Percentiles rank a stretch among this genome's conserved stretches.
phyloP scores from a whole-genome alignment of 1,140 invertebrate genomes.

The Gonioctena quinquepunctata region DNA sequence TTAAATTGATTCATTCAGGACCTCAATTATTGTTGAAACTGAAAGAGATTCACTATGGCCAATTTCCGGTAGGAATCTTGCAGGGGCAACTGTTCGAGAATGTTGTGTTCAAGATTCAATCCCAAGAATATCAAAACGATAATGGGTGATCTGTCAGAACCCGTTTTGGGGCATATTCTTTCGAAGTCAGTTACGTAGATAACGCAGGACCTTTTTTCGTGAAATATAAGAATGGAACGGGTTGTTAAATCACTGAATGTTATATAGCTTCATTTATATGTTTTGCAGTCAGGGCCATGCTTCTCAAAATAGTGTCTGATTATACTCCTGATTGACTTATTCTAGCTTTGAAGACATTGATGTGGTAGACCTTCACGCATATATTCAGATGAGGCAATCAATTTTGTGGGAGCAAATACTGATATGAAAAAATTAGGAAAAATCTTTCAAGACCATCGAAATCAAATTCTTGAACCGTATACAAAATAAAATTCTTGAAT shows the following conservation, averaged over 20 bases:
- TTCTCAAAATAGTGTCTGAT: conserved; percentile 51
- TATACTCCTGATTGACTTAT: conserved; percentile 51
- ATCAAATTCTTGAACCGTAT: background rate
- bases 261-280: conserved; percentile 53
- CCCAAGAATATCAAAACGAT: background rate
- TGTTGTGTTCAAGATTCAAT: background rate
- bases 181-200: conserved; percentile 36
- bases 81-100: background rate
- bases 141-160: background rate
- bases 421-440: too few species aligned
- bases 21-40: background rate
- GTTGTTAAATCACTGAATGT: conserved; percentile 33
- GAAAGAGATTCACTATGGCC: background rate
- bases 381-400: conserved; percentile 30
- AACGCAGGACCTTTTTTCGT: conserved; percentile 34
- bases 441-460: background rate
- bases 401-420: conserved; percentile 30
- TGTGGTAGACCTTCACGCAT: conserved; percentile 36
- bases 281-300: conserved; percentile 49
- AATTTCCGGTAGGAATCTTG: background rate
- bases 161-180: background rate
- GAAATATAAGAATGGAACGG: conserved; percentile 40
- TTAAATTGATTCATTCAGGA: background rate
- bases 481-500: too few species aligned
- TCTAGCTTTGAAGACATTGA: conserved; percentile 48